Evolutionary conservation across 1,140 invertebrate genomes (phyloP), one percentile per base, ranked within the genome.

Genomic region (Pseudomyrmex gracilis): DNA sequence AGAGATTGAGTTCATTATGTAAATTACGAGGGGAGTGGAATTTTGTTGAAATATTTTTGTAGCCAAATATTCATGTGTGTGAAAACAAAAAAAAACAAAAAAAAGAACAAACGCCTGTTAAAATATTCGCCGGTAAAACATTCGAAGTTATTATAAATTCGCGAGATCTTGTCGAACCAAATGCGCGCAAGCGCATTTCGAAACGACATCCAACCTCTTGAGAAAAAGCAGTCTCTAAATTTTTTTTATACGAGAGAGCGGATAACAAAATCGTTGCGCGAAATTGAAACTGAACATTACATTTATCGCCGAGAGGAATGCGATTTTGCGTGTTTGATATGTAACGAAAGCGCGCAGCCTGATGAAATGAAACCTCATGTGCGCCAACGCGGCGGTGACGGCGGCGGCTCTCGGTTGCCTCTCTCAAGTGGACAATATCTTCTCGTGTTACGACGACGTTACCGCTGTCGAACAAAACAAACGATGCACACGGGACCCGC

Each of bases 401-500:
- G 73, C 85, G 73, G 76, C 87, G 82, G 47, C 64, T 77, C 88
- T 87, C 80, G 73, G 85, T 88, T 86, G 90, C 34, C 34, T 34
- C 34, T 34, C 34, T 89, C 90, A 84, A 87, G 86, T 82, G 86
- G 87, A 91, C 89, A 91, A 91, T 91, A 90, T 88, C 90, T 88
- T 91, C 88, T 91, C 90, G 82, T 87, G 84, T 91, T 91, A 88
- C 90, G 85, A 83, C 77, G 85, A 85, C 85, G 85, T 89, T 89
- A 87, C 85, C 82, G 78, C 89, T 89, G 73, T 73, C 78, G 88
- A 86, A 90, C 80, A 89, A 90, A 91, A 91, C 90, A 86, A 80
- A 71, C 66, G 76, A 70, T n/a, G 66, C 61, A 34, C 43, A 45
- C 64, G 51, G n/a, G 20, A 86, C 67, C 47, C 78, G 47, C 51